Conservation (phyloP, 53 echinoderm and acorn worm species). For the Patiria pectinifera region DNA sequence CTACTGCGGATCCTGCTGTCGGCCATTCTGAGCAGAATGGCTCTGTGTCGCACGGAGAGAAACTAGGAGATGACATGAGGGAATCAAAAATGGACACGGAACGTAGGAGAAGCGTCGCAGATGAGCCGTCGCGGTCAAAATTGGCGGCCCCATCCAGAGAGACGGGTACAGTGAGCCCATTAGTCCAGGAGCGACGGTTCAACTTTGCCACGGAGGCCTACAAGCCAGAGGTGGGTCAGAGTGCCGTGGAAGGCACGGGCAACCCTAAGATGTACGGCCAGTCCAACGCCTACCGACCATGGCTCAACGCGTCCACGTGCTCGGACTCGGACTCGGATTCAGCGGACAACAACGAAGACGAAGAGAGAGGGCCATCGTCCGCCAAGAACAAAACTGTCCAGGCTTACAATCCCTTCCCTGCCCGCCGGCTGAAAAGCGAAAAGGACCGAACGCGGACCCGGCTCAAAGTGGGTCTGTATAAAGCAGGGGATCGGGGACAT, state of each 20-base stretch:
- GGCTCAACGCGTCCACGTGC: constrained; percentile 54
- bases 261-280: constrained; percentile 70
- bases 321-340: constrained; percentile 48
- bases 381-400: constrained; percentile 58
- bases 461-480: constrained; percentile 81
- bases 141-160: constrained; percentile 30
- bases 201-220: constrained; percentile 83
- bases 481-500: constrained; percentile 8
- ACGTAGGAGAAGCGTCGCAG: constrained; percentile 14
- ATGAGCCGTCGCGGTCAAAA: constrained; percentile 17
- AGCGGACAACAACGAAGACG: constrained; percentile 14
- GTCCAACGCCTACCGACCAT: constrained; percentile 52
- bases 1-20: neutral
- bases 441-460: constrained; percentile 72
- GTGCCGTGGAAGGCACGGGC: constrained; percentile 54
- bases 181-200: constrained; percentile 72
- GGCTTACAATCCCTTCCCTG: constrained; percentile 90
- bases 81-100: neutral
- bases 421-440: constrained; percentile 69
- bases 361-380: constrained; percentile 1
- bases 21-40: constrained; percentile 19
- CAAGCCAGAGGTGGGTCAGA: constrained; percentile 69
- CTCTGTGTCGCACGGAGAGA: neutral
- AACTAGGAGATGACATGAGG: neutral
- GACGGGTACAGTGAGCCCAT: constrained; percentile 25